Percentiles rank a stretch among this genome's conserved stretches.
phyloP scores from a whole-genome alignment of 2,888 invertebrate species.

The Mactromeris polynyma region DNA sequence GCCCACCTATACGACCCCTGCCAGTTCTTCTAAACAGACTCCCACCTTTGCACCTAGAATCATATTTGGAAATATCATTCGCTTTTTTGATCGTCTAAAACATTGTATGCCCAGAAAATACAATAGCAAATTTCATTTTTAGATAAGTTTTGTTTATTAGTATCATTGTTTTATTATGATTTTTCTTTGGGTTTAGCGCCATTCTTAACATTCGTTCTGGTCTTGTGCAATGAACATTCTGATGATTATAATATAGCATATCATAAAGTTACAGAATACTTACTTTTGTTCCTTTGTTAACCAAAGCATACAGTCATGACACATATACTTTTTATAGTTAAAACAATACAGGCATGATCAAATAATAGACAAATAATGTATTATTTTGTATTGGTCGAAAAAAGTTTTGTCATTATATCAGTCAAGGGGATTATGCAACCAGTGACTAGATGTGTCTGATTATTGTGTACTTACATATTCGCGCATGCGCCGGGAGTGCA shows the following conservation, averaged over 20 bases:
- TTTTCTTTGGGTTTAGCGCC: too few relatives aligned
- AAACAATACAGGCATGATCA: background rate
- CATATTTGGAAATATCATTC: too few relatives aligned
- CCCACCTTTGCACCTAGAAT: conserved; percentile 21
- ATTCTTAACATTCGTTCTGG: too few relatives aligned
- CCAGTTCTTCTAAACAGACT: background rate
- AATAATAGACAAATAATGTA: background rate
- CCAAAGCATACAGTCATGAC: background rate
- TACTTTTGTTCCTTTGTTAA: too few relatives aligned
- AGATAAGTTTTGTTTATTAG: background rate
- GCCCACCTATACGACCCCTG: background rate
- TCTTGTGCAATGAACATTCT: too few relatives aligned
- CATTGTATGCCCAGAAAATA: too few relatives aligned
- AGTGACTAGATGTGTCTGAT: background rate
- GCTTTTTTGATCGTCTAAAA: too few relatives aligned
- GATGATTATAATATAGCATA: too few relatives aligned
- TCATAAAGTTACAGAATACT: too few relatives aligned
- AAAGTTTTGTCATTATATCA: background rate
- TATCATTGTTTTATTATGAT: too few relatives aligned
- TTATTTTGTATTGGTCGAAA: background rate
- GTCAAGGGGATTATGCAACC: background rate
- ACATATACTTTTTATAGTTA: background rate
- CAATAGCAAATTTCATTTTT: too few relatives aligned
- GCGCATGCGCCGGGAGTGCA: conserved; percentile 54
- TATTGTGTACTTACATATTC: conserved; percentile 33